These are phyloP conservation scores for Schrankia costaestrigalis DNA, from an alignment of 2,888 invertebrate species.

Conservation along the genomic window DNA sequence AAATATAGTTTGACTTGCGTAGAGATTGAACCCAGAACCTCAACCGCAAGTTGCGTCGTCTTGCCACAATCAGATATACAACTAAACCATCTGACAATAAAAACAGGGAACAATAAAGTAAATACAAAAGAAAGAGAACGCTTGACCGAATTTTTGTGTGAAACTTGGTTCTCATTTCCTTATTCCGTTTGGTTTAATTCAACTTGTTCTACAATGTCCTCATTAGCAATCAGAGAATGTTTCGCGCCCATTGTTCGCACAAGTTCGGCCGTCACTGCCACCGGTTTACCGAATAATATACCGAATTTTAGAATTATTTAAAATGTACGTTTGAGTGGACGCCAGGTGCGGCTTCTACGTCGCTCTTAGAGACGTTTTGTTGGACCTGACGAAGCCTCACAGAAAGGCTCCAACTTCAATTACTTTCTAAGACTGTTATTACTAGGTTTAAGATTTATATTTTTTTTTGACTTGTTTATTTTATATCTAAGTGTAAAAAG, in stretches of 20 bases:
- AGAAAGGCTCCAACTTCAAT: slow-evolving; percentile 33
- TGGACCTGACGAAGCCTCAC: slow-evolving; percentile 19
- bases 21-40: too few relatives aligned
- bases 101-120: slow-evolving; percentile 27
- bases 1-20: too few relatives aligned
- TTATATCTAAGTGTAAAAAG: too few relatives aligned
- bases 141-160: slow-evolving; percentile 36
- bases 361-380: slow-evolving; percentile 24
- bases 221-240: slow-evolving; percentile 75
- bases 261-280: slow-evolving; percentile 67
- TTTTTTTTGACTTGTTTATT: too few relatives aligned
- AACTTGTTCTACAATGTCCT: slow-evolving; percentile 69
- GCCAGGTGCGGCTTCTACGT: slow-evolving; percentile 48
- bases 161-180: slow-evolving; percentile 44
- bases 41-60: too few relatives aligned
- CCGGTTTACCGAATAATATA: too few relatives aligned
- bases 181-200: slow-evolving; percentile 61
- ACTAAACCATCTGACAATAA: slow-evolving; percentile 19
- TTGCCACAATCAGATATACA: slow-evolving; percentile 18
- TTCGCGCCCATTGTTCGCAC: slow-evolving; percentile 63
- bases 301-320: slow-evolving; percentile 66
- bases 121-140: slow-evolving; percentile 34
- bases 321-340: slow-evolving; percentile 49
- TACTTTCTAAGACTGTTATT: slow-evolving; percentile 44
- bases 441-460: too few relatives aligned